These are phyloP conservation scores for Chloebia gouldiae DNA, from an alignment of 2,113 vertebrate species.

Conservation along the genomic window DNA sequence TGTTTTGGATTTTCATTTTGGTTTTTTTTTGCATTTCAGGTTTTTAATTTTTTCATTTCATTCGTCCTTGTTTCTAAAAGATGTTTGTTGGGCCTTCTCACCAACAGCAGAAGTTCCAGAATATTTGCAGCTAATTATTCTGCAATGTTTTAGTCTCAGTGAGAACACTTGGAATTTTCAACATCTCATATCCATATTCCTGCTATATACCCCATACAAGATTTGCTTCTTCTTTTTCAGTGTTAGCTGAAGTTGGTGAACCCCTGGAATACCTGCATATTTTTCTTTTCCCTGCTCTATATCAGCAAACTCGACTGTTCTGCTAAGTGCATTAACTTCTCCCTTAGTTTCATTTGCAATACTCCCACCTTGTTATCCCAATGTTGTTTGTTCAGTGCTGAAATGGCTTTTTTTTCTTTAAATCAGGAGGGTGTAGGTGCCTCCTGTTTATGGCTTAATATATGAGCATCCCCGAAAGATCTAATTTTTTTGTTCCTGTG, in stretches of 20 bases:
- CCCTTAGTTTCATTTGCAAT: background rate
- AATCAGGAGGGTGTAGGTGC: background rate
- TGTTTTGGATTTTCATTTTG: rapidly evolving
- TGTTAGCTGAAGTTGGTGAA: background rate
- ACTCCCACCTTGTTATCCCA: background rate
- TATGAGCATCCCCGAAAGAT: background rate
- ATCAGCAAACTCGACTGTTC: background rate
- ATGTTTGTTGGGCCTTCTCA: background rate
- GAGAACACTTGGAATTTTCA: background rate
- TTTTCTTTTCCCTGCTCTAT: background rate
- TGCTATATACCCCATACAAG: background rate
- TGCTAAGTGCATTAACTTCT: background rate
- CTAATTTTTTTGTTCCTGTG: background rate
- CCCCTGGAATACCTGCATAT: rapidly evolving
- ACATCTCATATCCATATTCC: background rate
- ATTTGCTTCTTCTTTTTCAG: background rate
- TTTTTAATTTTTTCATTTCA: background rate
- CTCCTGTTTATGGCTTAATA: background rate
- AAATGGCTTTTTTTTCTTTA: background rate
- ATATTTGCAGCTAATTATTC: background rate
- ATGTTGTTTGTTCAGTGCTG: background rate
- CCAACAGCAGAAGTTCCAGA: background rate
- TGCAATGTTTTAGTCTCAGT: background rate
- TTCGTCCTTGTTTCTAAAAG: background rate
- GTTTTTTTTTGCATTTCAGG: background rate